These are phyloP conservation scores for Acyrthosiphon pisum DNA, from an alignment of 1,140 invertebrate species.

Conservation along the genomic window DNA sequence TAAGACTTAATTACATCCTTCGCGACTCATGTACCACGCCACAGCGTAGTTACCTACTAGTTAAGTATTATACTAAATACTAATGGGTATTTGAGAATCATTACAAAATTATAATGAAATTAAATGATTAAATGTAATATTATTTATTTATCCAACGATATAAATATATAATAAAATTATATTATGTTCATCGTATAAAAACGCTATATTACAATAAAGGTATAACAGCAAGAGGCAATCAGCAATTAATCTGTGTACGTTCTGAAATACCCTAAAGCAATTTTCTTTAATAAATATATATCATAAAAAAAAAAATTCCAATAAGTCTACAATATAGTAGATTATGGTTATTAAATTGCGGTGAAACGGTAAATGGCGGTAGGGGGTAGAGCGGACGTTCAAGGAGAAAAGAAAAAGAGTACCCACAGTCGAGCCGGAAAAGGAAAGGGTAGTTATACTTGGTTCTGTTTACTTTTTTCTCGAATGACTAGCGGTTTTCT, in stretches of 20 bases:
- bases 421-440: background rate
- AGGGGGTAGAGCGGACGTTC: background rate
- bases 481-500: slow-evolving; percentile 63
- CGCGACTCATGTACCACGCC: background rate
- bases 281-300: background rate
- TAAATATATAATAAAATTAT: background rate
- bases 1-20: background rate
- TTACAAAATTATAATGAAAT: background rate
- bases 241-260: background rate
- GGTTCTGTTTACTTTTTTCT: slow-evolving; percentile 63
- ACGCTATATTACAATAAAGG: background rate
- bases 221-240: background rate
- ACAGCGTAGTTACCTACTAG: background rate
- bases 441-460: slow-evolving; percentile 23
- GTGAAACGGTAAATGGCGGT: background rate
- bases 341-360: slow-evolving; percentile 50
- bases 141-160: background rate
- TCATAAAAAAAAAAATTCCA: slow-evolving; percentile 21
- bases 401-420: slow-evolving; percentile 5
- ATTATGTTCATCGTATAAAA: background rate
- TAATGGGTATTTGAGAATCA: background rate
- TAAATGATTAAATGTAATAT: background rate
- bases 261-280: background rate
- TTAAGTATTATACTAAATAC: background rate
- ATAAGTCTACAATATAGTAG: slow-evolving; percentile 38